Percentiles rank a stretch among this genome's conserved stretches.
These are phyloP conservation scores for Aproaerema taeniolella DNA, from an alignment of 2,888 invertebrate species.

Conservation along the genomic window DNA sequence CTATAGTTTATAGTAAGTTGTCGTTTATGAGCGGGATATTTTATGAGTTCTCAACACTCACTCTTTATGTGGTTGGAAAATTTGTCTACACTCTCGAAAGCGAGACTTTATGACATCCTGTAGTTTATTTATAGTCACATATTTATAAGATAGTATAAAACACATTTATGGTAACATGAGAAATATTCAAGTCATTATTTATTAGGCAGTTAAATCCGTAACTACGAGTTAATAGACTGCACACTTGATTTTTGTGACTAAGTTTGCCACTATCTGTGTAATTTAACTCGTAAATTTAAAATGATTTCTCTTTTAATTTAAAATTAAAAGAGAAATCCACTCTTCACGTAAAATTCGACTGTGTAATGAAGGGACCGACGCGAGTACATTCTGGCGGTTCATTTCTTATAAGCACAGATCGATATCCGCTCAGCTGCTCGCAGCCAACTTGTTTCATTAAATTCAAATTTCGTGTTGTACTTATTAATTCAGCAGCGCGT, in stretches of 20 bases:
- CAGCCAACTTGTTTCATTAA: constrained; percentile 77
- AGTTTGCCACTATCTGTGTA: no score
- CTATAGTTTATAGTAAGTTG: constrained; percentile 43
- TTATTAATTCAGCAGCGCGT: constrained; percentile 73
- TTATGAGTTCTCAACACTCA: constrained; percentile 50
- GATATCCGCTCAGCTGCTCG: constrained; percentile 67
- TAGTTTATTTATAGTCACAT: no score
- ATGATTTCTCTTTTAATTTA: no score
- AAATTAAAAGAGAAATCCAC: no score
- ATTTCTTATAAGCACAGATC: constrained; percentile 56
- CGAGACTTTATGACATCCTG: constrained; percentile 41
- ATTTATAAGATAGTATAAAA: no score
- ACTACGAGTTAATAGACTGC: no score
- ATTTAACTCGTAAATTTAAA: no score
- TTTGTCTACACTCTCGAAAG: constrained; percentile 47
- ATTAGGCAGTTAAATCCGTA: no score
- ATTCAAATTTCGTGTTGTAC: constrained; percentile 78
- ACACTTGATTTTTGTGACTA: no score
- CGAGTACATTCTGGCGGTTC: constrained; percentile 29
- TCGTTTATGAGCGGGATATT: constrained; percentile 41
- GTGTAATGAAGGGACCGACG: constrained; percentile 1
- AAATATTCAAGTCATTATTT: no score
- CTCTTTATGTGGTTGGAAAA: constrained; percentile 43
- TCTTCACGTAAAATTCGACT: no score
- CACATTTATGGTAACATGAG: no score